Base-by-base conservation (phyloP, 2,888 invertebrate species). In the Norana najaformis region DNA sequence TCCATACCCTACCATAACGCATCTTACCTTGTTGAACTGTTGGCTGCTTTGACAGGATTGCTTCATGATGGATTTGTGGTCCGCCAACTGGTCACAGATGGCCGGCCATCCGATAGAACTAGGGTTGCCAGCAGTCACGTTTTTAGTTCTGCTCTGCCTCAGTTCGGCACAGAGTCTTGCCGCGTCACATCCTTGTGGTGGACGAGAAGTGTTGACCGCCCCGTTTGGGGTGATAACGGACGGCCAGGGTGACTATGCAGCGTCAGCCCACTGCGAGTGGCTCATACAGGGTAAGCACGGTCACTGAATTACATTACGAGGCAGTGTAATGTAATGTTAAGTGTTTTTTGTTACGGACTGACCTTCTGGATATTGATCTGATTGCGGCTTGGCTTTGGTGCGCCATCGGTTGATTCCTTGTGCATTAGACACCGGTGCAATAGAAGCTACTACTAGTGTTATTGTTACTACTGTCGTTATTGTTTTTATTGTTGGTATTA, bases 211-310 rank as follows among this genome's bases (percentile, higher is more conserved):
- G 6, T 53, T 92, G 37, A 92, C 91, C 38, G 89, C 85, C n/a
- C 89, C 91, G 1, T 90, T 97, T 96, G 98, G 98, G 89, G 96
- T 97, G 92, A 97, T 98, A 93, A 97, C 97, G 91, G 98, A 98
- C 96, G 98, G 98, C 89, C 97, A 97, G 41, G 96, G 96, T 92
- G 97, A 98, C 95, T 98, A 98, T 94, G 97, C 97, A 89, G 97
- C 96, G 95, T 97, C 98, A 94, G 97, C 98, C 89, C 98, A 98
- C 94, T 98, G 98, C 95, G 98, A 98, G 96, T 98, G 98, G 98
- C 96, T 98, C 90, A 98, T 98, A 93, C 97, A 97, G 95, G 98
- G 98, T 95, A 94, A 93, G 90, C 35, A 35, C 88, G 53, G 82
- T 88, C 38, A 69, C 83, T 23, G 53, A 47, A 47, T 47, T 23